Evolutionary conservation across 2,888 invertebrate species (phyloP).

Genomic region (Ganaspis brasiliensis): DNA sequence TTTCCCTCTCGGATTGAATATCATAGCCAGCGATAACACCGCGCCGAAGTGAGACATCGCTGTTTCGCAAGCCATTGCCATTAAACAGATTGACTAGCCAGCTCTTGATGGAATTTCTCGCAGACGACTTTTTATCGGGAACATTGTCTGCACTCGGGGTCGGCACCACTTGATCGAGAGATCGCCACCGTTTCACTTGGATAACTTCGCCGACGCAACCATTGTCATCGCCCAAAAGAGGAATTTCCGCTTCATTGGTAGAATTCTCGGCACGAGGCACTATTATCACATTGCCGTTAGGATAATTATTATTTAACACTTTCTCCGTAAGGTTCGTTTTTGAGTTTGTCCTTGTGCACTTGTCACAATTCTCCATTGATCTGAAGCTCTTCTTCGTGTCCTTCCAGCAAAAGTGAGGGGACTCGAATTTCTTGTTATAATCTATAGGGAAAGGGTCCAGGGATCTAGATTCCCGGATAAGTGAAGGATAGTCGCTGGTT

Average conservation of each 20-base stretch:
- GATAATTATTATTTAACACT: constrained; percentile 82
- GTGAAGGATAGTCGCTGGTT: constrained; percentile 76
- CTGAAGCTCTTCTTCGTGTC: constrained; percentile 76
- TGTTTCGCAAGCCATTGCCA: constrained; percentile 86
- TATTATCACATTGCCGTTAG: constrained; percentile 82
- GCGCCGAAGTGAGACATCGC: constrained; percentile 83
- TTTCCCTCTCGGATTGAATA: constrained; percentile 83
- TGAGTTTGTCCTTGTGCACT: constrained; percentile 77
- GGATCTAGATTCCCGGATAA: constrained; percentile 85
- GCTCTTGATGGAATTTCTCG: constrained; percentile 85
- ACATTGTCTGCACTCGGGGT: constrained; percentile 70
- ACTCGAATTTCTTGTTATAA: constrained; percentile 70
- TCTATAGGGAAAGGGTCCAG: constrained; percentile 84
- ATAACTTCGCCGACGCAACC: constrained; percentile 72
- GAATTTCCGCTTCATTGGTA: constrained; percentile 79
- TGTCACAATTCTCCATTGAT: constrained; percentile 82
- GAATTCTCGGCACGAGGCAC: constrained; percentile 64
- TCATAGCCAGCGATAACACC: constrained; percentile 82
- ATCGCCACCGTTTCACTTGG: constrained; percentile 87
- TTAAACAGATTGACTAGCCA: constrained; percentile 90
- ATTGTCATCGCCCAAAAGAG: constrained; percentile 78
- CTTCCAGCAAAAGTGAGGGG: constrained; percentile 71
- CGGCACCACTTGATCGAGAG: constrained; percentile 86
- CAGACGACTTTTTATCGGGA: constrained; percentile 84
- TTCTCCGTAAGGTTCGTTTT: constrained; percentile 81